phyloP scores from a whole-genome alignment of 2,797 vertebrate species.

The Anguilla marmorata region DNA sequence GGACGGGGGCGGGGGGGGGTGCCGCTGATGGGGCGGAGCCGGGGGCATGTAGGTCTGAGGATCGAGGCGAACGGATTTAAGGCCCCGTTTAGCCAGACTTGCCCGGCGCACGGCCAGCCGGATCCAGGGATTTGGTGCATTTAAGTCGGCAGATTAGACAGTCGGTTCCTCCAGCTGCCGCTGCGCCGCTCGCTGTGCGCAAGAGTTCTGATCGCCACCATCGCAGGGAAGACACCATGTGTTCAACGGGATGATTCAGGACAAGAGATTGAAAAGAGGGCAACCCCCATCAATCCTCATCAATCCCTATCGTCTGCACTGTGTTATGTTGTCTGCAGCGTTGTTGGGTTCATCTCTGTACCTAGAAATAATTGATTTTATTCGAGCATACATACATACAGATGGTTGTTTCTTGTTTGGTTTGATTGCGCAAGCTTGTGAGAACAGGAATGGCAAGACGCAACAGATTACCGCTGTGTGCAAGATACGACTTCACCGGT shows the following conservation, averaged over 20 bases:
- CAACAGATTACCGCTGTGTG: neutral
- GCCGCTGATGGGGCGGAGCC: slow-evolving; percentile 38
- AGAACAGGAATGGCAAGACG: neutral
- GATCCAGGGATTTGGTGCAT: slow-evolving; percentile 47
- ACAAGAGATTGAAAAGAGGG: neutral
- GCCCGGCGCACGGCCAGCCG: slow-evolving; percentile 48
- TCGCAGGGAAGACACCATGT: slow-evolving; percentile 20
- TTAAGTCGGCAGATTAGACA: slow-evolving; percentile 39
- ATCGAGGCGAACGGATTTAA: slow-evolving; percentile 55
- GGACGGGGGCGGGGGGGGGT: neutral
- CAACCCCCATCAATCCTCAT: neutral
- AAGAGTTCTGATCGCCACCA: slow-evolving; percentile 37
- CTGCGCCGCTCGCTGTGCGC: slow-evolving; percentile 6
- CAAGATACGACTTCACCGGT: neutral
- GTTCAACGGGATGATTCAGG: slow-evolving; percentile 9
- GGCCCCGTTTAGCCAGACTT: slow-evolving; percentile 44
- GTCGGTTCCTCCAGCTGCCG: slow-evolving; percentile 22
- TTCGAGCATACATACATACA: neutral
- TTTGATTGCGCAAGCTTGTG: neutral
- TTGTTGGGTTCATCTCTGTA: neutral
- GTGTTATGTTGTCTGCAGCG: neutral
- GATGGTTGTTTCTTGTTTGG: neutral
- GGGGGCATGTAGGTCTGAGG: slow-evolving; percentile 37
- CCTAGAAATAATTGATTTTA: neutral
- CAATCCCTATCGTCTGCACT: neutral